phyloP scores from a whole-genome alignment of 1,140 invertebrate species.

The Araneus ventricosus region DNA sequence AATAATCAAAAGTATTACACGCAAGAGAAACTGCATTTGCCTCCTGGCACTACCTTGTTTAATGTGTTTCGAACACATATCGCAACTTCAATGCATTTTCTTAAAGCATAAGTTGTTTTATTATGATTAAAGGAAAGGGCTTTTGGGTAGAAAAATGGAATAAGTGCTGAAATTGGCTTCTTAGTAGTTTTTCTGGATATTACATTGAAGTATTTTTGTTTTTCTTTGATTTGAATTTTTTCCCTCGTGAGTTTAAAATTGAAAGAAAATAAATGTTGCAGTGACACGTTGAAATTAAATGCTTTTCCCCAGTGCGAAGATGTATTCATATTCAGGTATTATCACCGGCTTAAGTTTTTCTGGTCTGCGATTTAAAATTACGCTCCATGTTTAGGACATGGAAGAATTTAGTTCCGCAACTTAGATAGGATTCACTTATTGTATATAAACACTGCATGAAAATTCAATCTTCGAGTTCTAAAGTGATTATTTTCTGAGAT shows the following conservation, averaged over 20 bases:
- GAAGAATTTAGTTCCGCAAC: no score
- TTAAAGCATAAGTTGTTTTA: slow-evolving; percentile 23
- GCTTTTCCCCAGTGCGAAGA: not conserved
- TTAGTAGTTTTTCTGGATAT: not conserved
- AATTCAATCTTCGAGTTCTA: no score
- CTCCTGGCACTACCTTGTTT: not conserved
- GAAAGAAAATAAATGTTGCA: not conserved
- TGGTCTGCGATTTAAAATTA: no score
- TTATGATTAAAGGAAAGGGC: not conserved
- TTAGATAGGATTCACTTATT: no score
- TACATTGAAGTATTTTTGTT: not conserved
- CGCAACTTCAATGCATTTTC: not conserved
- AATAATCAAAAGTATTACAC: slow-evolving; percentile 24
- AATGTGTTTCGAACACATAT: slow-evolving; percentile 23
- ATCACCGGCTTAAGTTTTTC: not conserved
- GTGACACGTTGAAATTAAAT: not conserved
- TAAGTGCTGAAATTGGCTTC: not conserved
- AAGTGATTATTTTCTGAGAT: no score
- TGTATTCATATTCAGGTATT: not conserved
- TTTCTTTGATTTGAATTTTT: not conserved
- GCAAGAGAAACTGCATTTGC: slow-evolving; percentile 10
- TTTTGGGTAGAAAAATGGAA: not conserved
- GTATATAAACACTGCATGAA: no score
- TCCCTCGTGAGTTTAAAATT: not conserved
- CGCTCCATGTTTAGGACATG: no score